phyloP scores from a whole-genome alignment of 2,113 vertebrate species.

The Petromus typicus region DNA sequence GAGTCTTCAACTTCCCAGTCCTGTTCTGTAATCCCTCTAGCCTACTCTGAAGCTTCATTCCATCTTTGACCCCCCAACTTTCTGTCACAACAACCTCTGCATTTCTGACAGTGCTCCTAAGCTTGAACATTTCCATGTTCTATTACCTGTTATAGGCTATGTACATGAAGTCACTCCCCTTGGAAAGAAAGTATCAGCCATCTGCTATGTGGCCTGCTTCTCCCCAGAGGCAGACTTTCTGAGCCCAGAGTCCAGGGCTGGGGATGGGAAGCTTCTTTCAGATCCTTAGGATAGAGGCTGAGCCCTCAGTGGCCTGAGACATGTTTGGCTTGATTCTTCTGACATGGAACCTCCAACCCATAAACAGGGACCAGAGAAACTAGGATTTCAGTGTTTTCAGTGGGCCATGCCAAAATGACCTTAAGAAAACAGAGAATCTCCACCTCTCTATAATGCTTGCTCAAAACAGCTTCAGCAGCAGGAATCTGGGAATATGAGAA shows the following conservation, averaged over 20 bases:
- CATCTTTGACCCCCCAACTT: background rate
- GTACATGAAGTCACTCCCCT: background rate
- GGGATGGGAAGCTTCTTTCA: background rate
- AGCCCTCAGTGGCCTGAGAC: background rate
- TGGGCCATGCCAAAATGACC: fast-evolving
- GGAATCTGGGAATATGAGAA: background rate
- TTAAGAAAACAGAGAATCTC: background rate
- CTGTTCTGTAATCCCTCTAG: background rate
- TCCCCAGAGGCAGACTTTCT: background rate
- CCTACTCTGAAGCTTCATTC: background rate
- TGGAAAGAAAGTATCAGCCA: background rate
- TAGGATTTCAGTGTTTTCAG: background rate
- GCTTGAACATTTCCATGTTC: background rate
- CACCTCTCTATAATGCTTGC: background rate
- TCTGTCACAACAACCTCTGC: background rate
- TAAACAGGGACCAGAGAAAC: background rate
- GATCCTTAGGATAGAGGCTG: background rate
- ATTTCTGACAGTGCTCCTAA: background rate
- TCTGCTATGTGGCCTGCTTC: background rate
- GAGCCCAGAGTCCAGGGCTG: background rate
- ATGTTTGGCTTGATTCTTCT: background rate
- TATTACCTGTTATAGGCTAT: background rate
- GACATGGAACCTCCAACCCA: background rate
- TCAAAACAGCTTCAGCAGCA: background rate
- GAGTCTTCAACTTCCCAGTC: background rate